Percentiles rank a stretch among this genome's conserved stretches.
phyloP scores from a whole-genome alignment of 2,797 vertebrate species.

The Basileuterus tristriatus region DNA sequence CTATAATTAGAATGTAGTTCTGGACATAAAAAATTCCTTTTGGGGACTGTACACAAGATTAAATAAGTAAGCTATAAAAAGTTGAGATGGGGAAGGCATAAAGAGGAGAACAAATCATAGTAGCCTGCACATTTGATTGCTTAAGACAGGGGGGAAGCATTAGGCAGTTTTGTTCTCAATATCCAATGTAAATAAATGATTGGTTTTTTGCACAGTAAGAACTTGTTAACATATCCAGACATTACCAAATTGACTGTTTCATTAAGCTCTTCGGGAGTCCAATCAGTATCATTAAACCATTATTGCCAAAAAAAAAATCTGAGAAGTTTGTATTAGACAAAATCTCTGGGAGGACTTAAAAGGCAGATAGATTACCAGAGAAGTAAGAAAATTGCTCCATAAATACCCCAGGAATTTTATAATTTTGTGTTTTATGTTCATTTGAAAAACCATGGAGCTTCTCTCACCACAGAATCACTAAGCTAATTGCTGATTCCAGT shows the following conservation, averaged over 20 bases:
- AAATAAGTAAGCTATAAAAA: slow-evolving; percentile 4
- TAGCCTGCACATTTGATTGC: not conserved
- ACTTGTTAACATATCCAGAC: not conserved
- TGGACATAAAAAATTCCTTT: not conserved
- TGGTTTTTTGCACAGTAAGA: not conserved
- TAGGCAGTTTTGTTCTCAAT: not conserved
- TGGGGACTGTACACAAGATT: not conserved
- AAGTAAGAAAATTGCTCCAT: not conserved
- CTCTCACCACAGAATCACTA: not conserved
- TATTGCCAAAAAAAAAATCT: not conserved
- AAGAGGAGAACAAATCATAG: not conserved
- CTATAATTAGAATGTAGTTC: not conserved
- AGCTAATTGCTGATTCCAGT: not conserved
- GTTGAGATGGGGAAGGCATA: not conserved
- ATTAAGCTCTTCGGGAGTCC: not conserved
- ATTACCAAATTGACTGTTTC: not conserved
- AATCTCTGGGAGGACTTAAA: not conserved
- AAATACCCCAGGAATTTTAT: not conserved
- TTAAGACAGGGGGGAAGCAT: not conserved
- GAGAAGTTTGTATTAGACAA: not conserved
- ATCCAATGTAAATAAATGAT: not conserved
- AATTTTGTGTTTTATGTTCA: not conserved
- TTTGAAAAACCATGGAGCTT: not conserved
- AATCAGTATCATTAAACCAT: not conserved
- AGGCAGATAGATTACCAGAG: not conserved